Base-by-base conservation (phyloP, 2,797 vertebrate genomes). In the Ispidina lecontei region DNA sequence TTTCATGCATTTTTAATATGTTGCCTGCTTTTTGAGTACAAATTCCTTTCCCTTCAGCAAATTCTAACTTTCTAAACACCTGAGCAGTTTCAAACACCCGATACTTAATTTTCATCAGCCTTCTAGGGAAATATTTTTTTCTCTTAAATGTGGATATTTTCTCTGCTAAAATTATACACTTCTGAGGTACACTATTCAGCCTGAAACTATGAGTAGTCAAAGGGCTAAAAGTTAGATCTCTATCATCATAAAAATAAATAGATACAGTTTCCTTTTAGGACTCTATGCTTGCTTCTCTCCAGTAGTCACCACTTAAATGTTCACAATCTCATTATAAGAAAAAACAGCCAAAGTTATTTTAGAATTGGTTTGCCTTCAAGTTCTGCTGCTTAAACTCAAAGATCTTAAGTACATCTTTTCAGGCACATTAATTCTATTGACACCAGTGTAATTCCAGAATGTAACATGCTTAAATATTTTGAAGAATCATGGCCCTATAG, bases 41-140 rank as follows among this genome's bases (percentile, higher is more conserved):
- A 86, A 94, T 91, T 90, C 63, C 33, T 86, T 85, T 90, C 70
- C 64, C 75, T 90, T 82, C 80, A 94, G 72, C 41, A 87, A 84
- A 92, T 88, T 86, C 41, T 87, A 59, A 82, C 71, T 92, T 92
- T 90, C 69, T 79, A 73, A 93, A 88, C 64, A 90, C 31, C 68
- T 65, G 71, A 88, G 64, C 44, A 67, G 64, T 84, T 92, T 90
- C 80, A 87, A 82, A 90, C 54, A 87, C 33, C 60, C 58, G 60
- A 75, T 63, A 87, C 26, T 80, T 84, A 89, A 68, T 81, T 93
- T 94, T 76, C 65, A 74, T 52, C 68, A 55, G 46, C 28, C 74
- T 91, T 73, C 49, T 26, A 79, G 74, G 43, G 77, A 91, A 90
- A 68, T 78, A n/a, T 26, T 63, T 60, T 83, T 88, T 49, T 37